Evolutionary conservation across 2,888 invertebrate genomes (phyloP).

Genomic region (Apantesis nais): DNA sequence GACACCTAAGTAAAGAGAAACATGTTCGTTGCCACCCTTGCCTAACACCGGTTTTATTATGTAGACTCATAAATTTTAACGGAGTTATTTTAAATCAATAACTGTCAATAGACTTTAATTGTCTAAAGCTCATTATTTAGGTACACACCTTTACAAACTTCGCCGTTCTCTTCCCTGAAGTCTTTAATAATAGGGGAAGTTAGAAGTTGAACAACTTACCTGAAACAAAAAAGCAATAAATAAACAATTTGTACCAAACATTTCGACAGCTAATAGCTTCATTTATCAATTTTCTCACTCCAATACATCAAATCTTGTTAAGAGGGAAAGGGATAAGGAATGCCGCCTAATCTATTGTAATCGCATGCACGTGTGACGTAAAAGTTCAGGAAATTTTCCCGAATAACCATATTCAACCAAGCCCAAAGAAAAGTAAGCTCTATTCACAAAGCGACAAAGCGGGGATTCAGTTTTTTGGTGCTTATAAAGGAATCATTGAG

Average conservation of each 20-base stretch:
- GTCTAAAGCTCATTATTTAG: neutral
- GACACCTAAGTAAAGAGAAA: neutral
- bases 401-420: slow-evolving; percentile 49
- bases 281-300: slow-evolving; percentile 54
- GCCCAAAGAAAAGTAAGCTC: slow-evolving; percentile 44
- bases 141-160: slow-evolving; percentile 1
- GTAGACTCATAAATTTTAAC: neutral
- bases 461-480: slow-evolving; percentile 33
- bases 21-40: neutral
- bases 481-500: slow-evolving; percentile 34
- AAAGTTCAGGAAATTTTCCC: slow-evolving; percentile 64
- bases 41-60: neutral
- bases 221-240: slow-evolving; percentile 69
- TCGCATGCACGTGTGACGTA: slow-evolving; percentile 70
- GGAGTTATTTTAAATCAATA: neutral
- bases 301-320: slow-evolving; percentile 64
- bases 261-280: slow-evolving; percentile 48
- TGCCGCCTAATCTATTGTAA: slow-evolving; percentile 64
- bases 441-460: slow-evolving; percentile 38
- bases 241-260: slow-evolving; percentile 42
- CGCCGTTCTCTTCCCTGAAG: slow-evolving; percentile 11
- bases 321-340: slow-evolving; percentile 32
- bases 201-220: slow-evolving; percentile 64
- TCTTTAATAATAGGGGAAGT: slow-evolving; percentile 31
- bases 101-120: neutral